These are phyloP conservation scores for Camponotus pennsylvanicus DNA, from an alignment of 1,140 invertebrate species.

Conservation along the genomic window DNA sequence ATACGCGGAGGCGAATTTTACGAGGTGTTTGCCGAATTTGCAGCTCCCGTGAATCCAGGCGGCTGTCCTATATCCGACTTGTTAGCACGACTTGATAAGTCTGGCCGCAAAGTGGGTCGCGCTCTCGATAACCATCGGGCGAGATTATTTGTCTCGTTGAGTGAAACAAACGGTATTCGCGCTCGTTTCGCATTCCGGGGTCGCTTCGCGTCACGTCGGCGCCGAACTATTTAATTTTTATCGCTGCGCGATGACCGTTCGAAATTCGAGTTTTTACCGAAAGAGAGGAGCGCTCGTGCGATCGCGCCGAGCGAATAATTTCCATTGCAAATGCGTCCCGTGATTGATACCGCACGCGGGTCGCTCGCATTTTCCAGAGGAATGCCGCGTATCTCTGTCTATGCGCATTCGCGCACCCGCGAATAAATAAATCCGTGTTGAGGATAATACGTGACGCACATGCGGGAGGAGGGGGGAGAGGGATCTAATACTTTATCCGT, in stretches of 20 bases:
- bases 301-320: slow-evolving; percentile 45
- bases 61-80: slow-evolving; percentile 8
- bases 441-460: slow-evolving; percentile 26
- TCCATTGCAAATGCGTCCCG: slow-evolving; percentile 57
- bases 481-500: slow-evolving; percentile 21
- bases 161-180: not conserved
- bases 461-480: not conserved
- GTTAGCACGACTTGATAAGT: too few relatives aligned
- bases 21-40: slow-evolving; percentile 41
- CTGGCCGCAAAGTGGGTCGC: not conserved
- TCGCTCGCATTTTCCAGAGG: slow-evolving; percentile 30
- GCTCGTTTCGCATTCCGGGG: not conserved
- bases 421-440: slow-evolving; percentile 55
- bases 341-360: slow-evolving; percentile 56
- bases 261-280: slow-evolving; percentile 42
- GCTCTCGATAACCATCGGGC: not conserved
- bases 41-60: slow-evolving; percentile 19
- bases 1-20: not conserved
- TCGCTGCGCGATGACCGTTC: slow-evolving; percentile 39
- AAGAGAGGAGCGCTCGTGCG: not conserved
- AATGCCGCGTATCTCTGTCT: not conserved
- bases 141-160: not conserved
- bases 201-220: slow-evolving; percentile 2
- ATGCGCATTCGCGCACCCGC: not conserved
- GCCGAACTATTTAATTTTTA: slow-evolving; percentile 49